Base-by-base conservation (phyloP, 92 coral and sea anemone species). In the Epizoanthus rinbou region DNA sequence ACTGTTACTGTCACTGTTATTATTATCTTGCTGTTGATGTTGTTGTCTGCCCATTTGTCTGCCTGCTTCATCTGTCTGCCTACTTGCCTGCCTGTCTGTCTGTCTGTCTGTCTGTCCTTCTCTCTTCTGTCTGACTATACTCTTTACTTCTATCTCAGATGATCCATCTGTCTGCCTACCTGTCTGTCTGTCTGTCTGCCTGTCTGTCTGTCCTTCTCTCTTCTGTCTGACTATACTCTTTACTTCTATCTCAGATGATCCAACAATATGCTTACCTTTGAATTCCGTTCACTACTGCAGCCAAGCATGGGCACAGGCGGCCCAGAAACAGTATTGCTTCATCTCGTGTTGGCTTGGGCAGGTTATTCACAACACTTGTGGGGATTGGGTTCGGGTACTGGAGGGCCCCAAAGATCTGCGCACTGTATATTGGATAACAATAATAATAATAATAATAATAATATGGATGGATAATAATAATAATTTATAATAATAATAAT, bases 321-420 rank as follows among this genome's bases (percentile, higher is more conserved):
- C 97, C 88, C 15, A 96, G 89, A 71, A 94, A 96, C 23, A 89
- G 79, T 21, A 96, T 85, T 0, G 99, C 99, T 66, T 96, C 97
- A 5, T 88, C 97, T 58, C 86, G 80, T 23, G 99, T 81, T 6
- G 99, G 93, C 71, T 88, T 91, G 10, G 95, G 91, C 17, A 94
- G 87, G 57, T 89, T 92, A 50, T 93, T 91, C 13, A 87, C 73
- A n/a, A 90, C 25, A 52, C 64, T 82, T 2, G 60, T 72, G 5
- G 98, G 93, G 43, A 93, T 71, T 8, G 94, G 84, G 75, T 90
- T 91, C 2, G 98, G 99, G 75, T 90, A 96, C 39, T 94, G 91
- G 11, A 96, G 87, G 13, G 97, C 98, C 22, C 69, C 84, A 81
- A 91, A 96, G 33, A 96, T 94, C 88, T 96, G 99, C 17, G 98